Percentiles rank a stretch among this genome's conserved stretches.
Conservation (phyloP, 1,140 invertebrate species). For the Drosophila tropicalis region DNA sequence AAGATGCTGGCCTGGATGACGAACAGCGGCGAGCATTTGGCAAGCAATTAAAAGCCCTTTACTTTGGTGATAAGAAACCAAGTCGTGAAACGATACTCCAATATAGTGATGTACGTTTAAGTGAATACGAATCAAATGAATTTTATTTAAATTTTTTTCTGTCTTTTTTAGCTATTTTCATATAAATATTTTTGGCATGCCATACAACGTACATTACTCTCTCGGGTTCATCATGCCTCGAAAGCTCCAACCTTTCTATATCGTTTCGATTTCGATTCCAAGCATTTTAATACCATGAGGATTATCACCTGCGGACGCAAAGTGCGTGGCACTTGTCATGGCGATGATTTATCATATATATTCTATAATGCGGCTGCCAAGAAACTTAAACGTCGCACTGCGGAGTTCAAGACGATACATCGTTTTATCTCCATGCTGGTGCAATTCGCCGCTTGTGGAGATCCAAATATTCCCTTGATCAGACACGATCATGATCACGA, state of each 20-base stretch:
- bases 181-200: slow-evolving; percentile 83
- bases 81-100: slow-evolving; percentile 63
- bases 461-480: slow-evolving; percentile 66
- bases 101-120: slow-evolving; percentile 75
- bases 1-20: slow-evolving; percentile 60
- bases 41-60: slow-evolving; percentile 39
- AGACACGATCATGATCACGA: slow-evolving; percentile 35
- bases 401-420: slow-evolving; percentile 81
- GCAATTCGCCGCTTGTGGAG: slow-evolving; percentile 83
- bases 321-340: slow-evolving; percentile 85
- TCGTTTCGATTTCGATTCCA: slow-evolving; percentile 83
- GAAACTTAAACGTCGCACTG: slow-evolving; percentile 78
- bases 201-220: slow-evolving; percentile 81
- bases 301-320: slow-evolving; percentile 83
- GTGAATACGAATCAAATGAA: background rate
- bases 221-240: slow-evolving; percentile 70
- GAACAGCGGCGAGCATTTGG: slow-evolving; percentile 68
- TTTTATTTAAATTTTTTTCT: background rate
- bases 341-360: slow-evolving; percentile 87
- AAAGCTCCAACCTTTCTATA: slow-evolving; percentile 83
- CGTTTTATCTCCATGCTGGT: slow-evolving; percentile 82
- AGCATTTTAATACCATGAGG: slow-evolving; percentile 76
- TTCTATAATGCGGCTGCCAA: slow-evolving; percentile 84
- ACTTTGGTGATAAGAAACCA: slow-evolving; percentile 69
- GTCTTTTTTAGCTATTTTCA: slow-evolving; percentile 68